Evolutionary conservation across 1,140 invertebrate species (phyloP).

Genomic region (Nomia melanderi): DNA sequence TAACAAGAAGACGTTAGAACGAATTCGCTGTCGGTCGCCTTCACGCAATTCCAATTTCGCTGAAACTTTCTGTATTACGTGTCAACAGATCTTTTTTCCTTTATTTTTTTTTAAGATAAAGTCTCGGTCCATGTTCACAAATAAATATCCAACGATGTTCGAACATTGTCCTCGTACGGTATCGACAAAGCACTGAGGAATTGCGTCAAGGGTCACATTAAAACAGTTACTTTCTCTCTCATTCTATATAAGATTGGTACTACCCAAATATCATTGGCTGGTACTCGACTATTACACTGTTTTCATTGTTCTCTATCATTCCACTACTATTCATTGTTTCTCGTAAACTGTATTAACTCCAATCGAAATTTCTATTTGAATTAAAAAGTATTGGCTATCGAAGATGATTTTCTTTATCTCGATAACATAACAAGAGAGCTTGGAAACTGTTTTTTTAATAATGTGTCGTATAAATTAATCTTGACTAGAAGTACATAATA

Average conservation of each 20-base stretch:
- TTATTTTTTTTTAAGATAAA: constrained; percentile 1
- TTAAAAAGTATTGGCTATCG: neutral
- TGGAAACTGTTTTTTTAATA: no score
- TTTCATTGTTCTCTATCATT: constrained; percentile 7
- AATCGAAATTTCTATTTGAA: neutral
- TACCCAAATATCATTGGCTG: constrained; percentile 42
- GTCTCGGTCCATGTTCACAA: no score
- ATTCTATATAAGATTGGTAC: constrained; percentile 35
- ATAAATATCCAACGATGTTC: neutral
- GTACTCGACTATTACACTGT: constrained; percentile 38
- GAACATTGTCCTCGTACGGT: neutral
- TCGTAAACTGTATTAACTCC: neutral
- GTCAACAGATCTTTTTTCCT: neutral
- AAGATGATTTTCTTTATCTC: neutral
- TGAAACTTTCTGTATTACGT: neutral
- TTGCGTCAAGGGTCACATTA: constrained; percentile 56
- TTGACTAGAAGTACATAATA: no score
- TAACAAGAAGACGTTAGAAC: constrained; percentile 53
- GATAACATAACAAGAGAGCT: no score
- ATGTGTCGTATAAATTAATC: no score
- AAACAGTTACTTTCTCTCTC: constrained; percentile 57
- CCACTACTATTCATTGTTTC: neutral
- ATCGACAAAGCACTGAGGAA: constrained; percentile 32
- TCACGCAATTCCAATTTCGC: constrained; percentile 59
- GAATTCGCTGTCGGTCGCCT: constrained; percentile 46